Base-by-base conservation (phyloP, 2,797 vertebrate genomes). In the Pseudotriccus pelzelni region DNA sequence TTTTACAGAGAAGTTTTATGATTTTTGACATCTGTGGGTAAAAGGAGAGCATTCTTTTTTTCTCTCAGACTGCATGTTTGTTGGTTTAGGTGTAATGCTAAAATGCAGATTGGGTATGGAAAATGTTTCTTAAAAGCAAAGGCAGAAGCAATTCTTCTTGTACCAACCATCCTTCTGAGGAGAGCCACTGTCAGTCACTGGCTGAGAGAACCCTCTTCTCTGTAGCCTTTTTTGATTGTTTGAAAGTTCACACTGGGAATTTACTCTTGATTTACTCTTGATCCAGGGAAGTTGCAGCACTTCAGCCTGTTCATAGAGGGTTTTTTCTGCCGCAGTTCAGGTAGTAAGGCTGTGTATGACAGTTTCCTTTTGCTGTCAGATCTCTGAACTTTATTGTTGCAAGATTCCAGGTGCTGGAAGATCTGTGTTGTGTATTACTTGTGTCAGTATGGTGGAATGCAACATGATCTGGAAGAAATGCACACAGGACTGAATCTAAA, bases 321-420 rank as follows among this genome's bases (percentile, higher is more conserved):
- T 10, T n/a, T 34, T 72, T 17, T 76, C 22, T 44, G 17, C 14
- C 20, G 56, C 78, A 67, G 3, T 88, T 47, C 30, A 72, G 70
- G 43, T 94, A 93, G 34, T 72, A 92, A 64, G 97, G 46, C 88
- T 88, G 6, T 36, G 14, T 19, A 7, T 39, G 25, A 49, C 44
- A 87, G 79, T 93, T 96, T 76, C 60, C 66, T 84, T 94, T 97
- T 94, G 55, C 77, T 86, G 1, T 89, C n/a, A 22, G 27, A 39
- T 94, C 70, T 80, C 83, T 79, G 49, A 78, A 82, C 10, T 63
- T 95, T 67, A 39, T 19, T 56, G 20, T 44, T 91, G 58, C 34
- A 92, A 49, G 66, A 90, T 87, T 70, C 74, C 68, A 59, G 22
- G 32, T 63, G 28, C 56, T 50, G 47, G 25, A 73, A 59, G 39